phyloP scores from a whole-genome alignment of 2,888 invertebrate genomes.

The Magallana nippona region DNA sequence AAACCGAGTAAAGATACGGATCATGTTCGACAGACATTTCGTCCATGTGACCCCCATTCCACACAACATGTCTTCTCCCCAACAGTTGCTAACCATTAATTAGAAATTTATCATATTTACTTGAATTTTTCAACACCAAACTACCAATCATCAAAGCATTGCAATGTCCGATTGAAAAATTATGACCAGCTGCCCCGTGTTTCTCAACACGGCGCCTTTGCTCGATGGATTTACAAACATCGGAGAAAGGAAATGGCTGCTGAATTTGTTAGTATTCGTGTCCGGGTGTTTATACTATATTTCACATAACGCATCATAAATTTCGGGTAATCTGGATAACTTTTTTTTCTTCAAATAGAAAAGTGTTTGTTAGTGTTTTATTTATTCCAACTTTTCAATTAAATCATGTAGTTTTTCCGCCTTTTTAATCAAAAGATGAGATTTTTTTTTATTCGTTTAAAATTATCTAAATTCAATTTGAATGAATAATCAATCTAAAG shows the following conservation, averaged over 20 bases:
- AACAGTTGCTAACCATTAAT: slow-evolving; percentile 26
- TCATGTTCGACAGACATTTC: slow-evolving; percentile 29
- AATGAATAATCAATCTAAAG: no score
- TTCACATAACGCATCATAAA: slow-evolving; percentile 27
- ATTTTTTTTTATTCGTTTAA: neutral
- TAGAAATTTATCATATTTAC: slow-evolving; percentile 30
- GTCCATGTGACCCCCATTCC: neutral
- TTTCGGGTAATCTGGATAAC: neutral
- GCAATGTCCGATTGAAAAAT: slow-evolving; percentile 29
- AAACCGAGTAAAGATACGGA: neutral
- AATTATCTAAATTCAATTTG: no score
- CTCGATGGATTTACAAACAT: slow-evolving; percentile 13
- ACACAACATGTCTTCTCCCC: neutral
- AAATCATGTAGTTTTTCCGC: no score
- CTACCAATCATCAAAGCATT: slow-evolving; percentile 33
- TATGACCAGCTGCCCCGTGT: slow-evolving; percentile 8
- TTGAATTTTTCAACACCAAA: slow-evolving; percentile 29
- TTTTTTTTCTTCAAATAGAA: no score
- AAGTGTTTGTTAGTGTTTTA: no score
- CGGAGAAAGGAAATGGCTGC: neutral
- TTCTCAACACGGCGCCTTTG: neutral
- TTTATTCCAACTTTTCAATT: no score
- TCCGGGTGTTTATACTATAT: slow-evolving; percentile 14
- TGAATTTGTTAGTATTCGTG: slow-evolving; percentile 16
- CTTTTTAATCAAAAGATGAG: neutral